Conservation (phyloP, 2,888 invertebrate genomes). For the Metacarcinus magister region DNA sequence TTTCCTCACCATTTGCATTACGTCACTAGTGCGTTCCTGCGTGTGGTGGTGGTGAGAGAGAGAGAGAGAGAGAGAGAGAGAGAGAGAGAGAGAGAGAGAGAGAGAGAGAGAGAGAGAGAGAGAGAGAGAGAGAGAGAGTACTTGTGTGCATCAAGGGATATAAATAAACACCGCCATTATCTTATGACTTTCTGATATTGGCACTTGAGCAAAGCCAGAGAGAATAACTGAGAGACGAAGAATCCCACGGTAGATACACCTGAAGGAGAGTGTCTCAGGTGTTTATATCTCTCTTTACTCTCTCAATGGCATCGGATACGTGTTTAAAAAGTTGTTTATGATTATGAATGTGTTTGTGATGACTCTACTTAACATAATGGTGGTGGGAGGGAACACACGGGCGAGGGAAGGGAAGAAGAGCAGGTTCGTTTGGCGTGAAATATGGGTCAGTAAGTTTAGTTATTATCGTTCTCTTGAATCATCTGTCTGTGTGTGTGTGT, state of each 20-base stretch:
- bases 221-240: neutral
- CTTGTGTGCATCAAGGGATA: neutral
- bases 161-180: neutral
- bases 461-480: neutral
- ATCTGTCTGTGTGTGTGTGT: neutral
- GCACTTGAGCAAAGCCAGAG: neutral
- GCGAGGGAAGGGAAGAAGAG: neutral
- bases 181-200: slow-evolving; percentile 18
- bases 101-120: slow-evolving; percentile 7
- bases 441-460: neutral
- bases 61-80: neutral
- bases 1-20: slow-evolving; percentile 12
- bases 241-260: neutral
- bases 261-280: neutral
- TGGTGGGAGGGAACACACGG: neutral
- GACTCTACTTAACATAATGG: neutral
- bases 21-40: neutral
- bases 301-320: neutral
- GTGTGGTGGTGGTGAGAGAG: neutral
- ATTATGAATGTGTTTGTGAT: neutral
- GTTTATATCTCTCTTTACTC: neutral
- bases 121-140: neutral
- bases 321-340: neutral
- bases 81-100: neutral
- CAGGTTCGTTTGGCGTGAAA: neutral